Evolutionary conservation across 1,140 invertebrate genomes (phyloP).

Genomic region (Magallana angulata): DNA sequence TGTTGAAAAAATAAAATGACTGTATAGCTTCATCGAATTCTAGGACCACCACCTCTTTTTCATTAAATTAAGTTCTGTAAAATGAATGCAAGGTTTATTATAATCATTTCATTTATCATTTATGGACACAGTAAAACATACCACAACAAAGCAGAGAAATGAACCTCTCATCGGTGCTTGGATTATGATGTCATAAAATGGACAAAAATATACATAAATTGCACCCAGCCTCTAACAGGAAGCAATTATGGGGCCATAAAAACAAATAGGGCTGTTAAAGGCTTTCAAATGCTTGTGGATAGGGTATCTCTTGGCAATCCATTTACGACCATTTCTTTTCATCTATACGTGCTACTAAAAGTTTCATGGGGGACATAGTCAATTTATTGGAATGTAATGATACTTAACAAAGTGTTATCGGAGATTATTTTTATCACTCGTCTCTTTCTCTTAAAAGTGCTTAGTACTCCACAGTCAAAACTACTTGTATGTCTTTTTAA

Average conservation of each 20-base stretch:
- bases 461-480: not conserved
- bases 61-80: no score
- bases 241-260: conserved; percentile 10
- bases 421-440: not conserved
- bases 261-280: conserved; percentile 1
- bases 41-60: no score
- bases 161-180: not conserved
- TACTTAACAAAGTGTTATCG: not conserved
- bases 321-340: conserved; percentile 25
- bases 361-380: not conserved
- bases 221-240: not conserved
- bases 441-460: not conserved
- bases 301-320: not conserved
- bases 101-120: no score
- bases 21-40: no score
- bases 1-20: no score
- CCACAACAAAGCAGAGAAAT: no score
- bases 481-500: no score
- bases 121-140: no score
- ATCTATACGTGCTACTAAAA: conserved; percentile 29
- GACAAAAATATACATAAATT: conserved; percentile 4
- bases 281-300: not conserved
- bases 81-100: no score
- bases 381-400: conserved; percentile 20
- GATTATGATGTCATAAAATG: conserved; percentile 29